Evolutionary conservation across 2,888 invertebrate genomes (phyloP).

Genomic region (Microplitis deprimator): DNA sequence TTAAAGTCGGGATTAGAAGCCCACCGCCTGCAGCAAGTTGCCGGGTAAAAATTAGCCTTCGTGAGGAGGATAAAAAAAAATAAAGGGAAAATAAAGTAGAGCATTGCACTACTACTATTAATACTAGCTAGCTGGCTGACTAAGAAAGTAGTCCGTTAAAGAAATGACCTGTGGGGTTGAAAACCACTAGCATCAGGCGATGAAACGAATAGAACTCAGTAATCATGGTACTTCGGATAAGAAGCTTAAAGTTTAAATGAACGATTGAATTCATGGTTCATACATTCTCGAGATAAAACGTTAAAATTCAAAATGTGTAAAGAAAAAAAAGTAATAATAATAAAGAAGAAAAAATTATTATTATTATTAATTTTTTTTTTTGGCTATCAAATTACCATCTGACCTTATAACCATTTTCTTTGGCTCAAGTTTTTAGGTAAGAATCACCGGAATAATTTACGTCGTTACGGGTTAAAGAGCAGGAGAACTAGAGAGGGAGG

Average conservation of each 20-base stretch:
- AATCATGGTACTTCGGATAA: constrained; percentile 54
- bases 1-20: constrained; percentile 48
- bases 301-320: constrained; percentile 12
- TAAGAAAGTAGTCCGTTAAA: constrained; percentile 16
- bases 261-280: constrained; percentile 36
- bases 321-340: constrained; percentile 20
- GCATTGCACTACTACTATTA: neutral
- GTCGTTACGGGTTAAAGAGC: constrained; percentile 27
- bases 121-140: constrained; percentile 8
- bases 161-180: constrained; percentile 30
- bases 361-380: constrained; percentile 36
- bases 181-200: neutral
- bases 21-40: constrained; percentile 44
- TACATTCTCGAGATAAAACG: constrained; percentile 8
- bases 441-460: constrained; percentile 36
- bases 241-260: constrained; percentile 49
- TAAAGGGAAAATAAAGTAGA: constrained; percentile 24
- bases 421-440: constrained; percentile 35
- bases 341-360: constrained; percentile 28
- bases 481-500: neutral
- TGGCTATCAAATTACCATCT: constrained; percentile 36
- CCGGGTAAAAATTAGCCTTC: constrained; percentile 49
- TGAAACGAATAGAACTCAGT: constrained; percentile 42
- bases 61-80: constrained; percentile 38
- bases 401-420: constrained; percentile 35